phyloP scores from a whole-genome alignment of 1,140 invertebrate species.

The Drosophila athabasca region DNA sequence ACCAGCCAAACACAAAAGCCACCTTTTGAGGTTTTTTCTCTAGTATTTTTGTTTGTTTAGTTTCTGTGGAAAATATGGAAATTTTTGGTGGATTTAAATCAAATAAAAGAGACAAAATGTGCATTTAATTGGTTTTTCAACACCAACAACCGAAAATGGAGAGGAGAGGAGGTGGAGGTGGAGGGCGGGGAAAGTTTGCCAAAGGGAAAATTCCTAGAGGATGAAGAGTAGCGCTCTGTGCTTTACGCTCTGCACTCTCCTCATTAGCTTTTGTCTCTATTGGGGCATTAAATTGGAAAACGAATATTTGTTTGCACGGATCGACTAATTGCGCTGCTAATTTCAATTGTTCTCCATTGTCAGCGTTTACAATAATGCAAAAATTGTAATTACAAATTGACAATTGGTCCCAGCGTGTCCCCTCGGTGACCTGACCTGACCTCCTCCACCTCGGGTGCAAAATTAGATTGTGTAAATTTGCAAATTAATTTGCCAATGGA shows the following conservation, averaged over 20 bases:
- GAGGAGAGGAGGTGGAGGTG: not conserved
- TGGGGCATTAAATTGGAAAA: constrained; percentile 22
- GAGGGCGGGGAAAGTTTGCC: constrained; percentile 24
- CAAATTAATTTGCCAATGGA: constrained; percentile 66
- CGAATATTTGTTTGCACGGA: constrained; percentile 42
- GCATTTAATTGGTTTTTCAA: constrained; percentile 68
- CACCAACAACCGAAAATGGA: constrained; percentile 3
- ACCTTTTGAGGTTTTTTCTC: constrained; percentile 69
- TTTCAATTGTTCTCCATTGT: constrained; percentile 75
- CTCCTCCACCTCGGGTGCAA: constrained; percentile 5
- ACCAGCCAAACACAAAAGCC: constrained; percentile 76
- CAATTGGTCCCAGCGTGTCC: constrained; percentile 48
- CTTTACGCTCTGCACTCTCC: not conserved
- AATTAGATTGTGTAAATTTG: constrained; percentile 64
- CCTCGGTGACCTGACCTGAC: constrained; percentile 18
- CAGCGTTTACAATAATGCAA: constrained; percentile 68
- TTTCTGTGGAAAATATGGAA: constrained; percentile 52
- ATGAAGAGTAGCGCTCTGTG: too few species aligned
- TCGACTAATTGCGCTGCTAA: constrained; percentile 79
- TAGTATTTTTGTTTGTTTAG: constrained; percentile 20
- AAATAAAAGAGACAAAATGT: constrained; percentile 72
- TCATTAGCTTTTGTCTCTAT: constrained; percentile 71
- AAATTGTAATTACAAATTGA: constrained; percentile 82
- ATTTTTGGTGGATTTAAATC: constrained; percentile 55
- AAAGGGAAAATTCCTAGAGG: not conserved